Conservation (phyloP, 2,113 vertebrate genomes). For the Tonatia bakeri region DNA sequence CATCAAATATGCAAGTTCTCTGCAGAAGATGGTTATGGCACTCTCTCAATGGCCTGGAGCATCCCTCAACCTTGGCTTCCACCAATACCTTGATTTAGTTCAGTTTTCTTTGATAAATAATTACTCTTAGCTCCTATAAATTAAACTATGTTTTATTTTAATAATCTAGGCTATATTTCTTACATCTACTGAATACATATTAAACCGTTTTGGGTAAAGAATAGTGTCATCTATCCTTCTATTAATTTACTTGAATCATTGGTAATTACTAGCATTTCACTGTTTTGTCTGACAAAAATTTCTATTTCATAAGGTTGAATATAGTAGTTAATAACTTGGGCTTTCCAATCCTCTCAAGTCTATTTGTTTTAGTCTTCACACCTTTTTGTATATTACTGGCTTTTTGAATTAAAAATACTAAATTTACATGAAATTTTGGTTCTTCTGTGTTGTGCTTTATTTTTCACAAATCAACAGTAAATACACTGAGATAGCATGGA, state of each 20-base stretch:
- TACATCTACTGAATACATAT: background rate
- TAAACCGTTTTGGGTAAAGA: background rate
- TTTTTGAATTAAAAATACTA: background rate
- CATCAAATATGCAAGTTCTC: background rate
- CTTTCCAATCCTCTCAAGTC: background rate
- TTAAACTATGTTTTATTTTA: background rate
- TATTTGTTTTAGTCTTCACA: background rate
- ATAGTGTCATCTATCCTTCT: background rate
- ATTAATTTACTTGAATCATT: background rate
- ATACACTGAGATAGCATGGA: background rate
- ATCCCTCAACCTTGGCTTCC: accelerated
- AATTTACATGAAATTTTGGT: background rate
- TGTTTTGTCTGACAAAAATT: background rate
- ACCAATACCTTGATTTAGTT: background rate
- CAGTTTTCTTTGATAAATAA: background rate
- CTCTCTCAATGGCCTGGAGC: background rate
- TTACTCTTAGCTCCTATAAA: background rate
- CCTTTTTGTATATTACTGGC: accelerated
- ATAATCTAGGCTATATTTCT: background rate
- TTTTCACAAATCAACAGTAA: background rate
- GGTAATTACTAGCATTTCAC: background rate
- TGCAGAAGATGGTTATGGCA: background rate
- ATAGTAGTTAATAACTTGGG: background rate
- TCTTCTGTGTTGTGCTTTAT: background rate
- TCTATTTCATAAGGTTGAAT: background rate